phyloP scores from a whole-genome alignment of 2,113 vertebrate species.

The Anas platyrhynchos region DNA sequence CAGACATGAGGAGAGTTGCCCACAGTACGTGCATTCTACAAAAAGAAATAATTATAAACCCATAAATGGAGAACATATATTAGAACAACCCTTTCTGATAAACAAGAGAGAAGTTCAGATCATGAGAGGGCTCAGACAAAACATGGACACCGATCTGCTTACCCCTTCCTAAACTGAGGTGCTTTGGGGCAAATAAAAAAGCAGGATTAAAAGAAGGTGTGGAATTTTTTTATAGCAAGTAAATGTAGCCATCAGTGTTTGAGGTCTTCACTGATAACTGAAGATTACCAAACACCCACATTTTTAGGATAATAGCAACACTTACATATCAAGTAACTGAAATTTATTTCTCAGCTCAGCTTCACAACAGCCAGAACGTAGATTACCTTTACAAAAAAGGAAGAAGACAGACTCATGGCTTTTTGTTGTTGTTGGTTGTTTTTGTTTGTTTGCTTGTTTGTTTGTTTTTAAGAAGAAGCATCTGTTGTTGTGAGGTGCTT shows the following conservation, averaged over 20 bases:
- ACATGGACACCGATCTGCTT: neutral
- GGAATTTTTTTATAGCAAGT: neutral
- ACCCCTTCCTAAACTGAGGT: neutral
- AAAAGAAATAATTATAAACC: neutral
- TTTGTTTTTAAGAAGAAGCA: neutral
- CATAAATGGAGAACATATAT: fast-evolving
- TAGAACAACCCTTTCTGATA: neutral
- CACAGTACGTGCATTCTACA: neutral
- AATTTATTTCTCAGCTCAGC: neutral
- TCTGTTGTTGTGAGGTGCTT: neutral
- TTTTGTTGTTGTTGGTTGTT: neutral
- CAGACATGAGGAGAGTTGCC: neutral
- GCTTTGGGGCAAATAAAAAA: neutral
- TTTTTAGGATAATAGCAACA: neutral
- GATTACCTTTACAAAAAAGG: neutral
- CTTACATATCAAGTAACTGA: neutral
- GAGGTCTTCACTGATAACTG: neutral
- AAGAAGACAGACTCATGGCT: neutral
- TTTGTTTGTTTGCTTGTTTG: no score
- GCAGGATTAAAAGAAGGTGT: neutral
- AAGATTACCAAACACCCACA: neutral
- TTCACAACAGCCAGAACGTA: neutral
- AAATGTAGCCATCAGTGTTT: no score
- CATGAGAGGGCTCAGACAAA: neutral
- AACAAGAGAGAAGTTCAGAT: neutral